Base-by-base conservation (phyloP, 1,140 invertebrate species). In the Drosophila hydei region DNA sequence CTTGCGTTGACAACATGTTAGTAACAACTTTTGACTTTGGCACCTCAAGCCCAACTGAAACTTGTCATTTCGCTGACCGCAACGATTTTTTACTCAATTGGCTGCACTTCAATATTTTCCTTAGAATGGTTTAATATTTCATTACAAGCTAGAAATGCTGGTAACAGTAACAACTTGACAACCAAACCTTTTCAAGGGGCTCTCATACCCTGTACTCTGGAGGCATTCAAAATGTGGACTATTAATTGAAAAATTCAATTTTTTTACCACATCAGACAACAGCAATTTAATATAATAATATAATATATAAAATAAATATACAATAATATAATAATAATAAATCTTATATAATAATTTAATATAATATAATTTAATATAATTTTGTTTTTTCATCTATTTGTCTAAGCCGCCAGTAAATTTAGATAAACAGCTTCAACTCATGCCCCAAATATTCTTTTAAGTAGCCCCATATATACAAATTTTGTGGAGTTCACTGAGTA, bases 41-140 rank as follows among this genome's bases (percentile, higher is more conserved):
- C 43, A 68, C 0, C 21, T 42, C 23, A 56, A 19, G 18, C 30
- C 6, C 8, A 43, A 73, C 71, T 73, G 21, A 73, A 47, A 67
- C 30, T 27, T 47, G 27, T 12, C 33, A 1, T 4, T n/a, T 18
- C 16, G 23, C 9, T 30, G 21, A 16, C 16, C 9, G 25, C 33
- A 51, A 45, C 9, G 6, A 64, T 19, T 52, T 4, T 6, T 2
- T 14, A 51, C 4, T 51, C 36, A 30, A 52, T 52, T 51, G n/a
- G 19, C 19, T 48, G 11, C 48, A 67, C 69, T 72, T 50, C 21
- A 72, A 11, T 18, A 16, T 30, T 59, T 59, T 51, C 61, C 5
- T 25, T 36, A 5, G 45, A 45, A 18, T 51, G 56, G 33, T 36
- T 62, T 11, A 11, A 33, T 11, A 33, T 3, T 54, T 2, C 36